Evolutionary conservation across 2,888 invertebrate species (phyloP), one percentile per base, ranked within the genome.

Genomic region (Agrenia bidenticulata): DNA sequence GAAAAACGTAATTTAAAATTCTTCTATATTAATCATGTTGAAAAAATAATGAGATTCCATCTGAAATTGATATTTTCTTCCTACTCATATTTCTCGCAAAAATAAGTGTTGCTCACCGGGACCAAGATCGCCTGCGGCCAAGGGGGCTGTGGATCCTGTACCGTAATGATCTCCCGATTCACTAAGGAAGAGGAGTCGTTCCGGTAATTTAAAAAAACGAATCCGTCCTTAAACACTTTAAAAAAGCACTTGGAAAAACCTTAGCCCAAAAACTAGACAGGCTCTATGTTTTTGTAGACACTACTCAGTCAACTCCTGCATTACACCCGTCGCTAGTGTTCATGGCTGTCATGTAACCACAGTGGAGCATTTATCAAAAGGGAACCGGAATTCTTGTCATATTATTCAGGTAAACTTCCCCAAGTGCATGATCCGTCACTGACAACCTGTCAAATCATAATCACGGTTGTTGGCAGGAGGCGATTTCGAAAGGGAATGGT

Each of bases 101-200:
- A 19, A 45, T 9, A 45, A 87, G 87, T 92, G 53, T 82, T 84
- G 45, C 81, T 95, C 72, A 89, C 88, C 67, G 95, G 95, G n/a
- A 92, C 94, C 5, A 96, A 96, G 82, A 83, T 94, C 69, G 94
- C 92, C 26, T 96, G 96, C 78, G 93, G 90, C 0, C 95, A 95
- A 82, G 95, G 95, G 26, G 94, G 94, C 1, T 96, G 95, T 78
- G 95, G 95, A 0, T 93, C 94, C 1, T 96, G 96, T 78, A 94
- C 95, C 0, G 93, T 95, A 1, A 94, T 95, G 90, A 81, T 95
- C 9, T 94, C 94, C 15, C 87, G 85, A 78, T 86, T 86, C 77
- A 84, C 88, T 76, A 82, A 85, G 1, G 75, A 66, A 2, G 82
- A 81, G 49, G 82, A 85, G 13, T 81, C 81, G 76, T 81, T 66